Evolutionary conservation across 35 echinoderm and acorn worm species (phyloP), one percentile per base, ranked within the genome.

Genomic region (Heliocidaris erythrogramma): DNA sequence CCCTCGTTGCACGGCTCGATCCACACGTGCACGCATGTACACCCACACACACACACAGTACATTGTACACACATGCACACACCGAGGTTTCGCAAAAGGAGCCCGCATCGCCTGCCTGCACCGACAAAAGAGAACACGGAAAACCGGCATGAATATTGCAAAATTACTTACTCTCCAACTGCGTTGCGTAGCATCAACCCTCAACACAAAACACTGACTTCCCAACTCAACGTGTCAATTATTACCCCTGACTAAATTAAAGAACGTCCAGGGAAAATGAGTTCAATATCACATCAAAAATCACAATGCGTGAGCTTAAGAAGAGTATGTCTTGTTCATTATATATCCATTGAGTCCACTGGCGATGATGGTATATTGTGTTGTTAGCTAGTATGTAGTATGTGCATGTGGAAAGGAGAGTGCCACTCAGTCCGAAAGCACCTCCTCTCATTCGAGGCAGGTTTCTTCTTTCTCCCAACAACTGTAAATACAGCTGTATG

Each of bases 61-160:
- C 60, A 69, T 69, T 18, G 27, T n/a, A 60, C 65, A 78, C 65
- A 78, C 65, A 18, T 21, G 0, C 17, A 78, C 65, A 78, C 27
- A 78, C 18, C 21, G 17, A 78, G 65, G 21, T 78, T 8, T 78
- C 21, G 18, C 6, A 78, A 78, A 56, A 56, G 52, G 52, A n/a
- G 18, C 65, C 27, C 27, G 18, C 65, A 78, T 78, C 65, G 21
- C 65, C 27, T 78, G 65, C 65, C 65, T 21, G 18, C 65, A 18
- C 7, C 65, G 18, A 78, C 7, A 7, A 78, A 78, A n/a, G 65
- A 78, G 65, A 78, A 78, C 7, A 27, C 21, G 7, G 27, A 78
- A 78, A 78, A 78, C 65, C 65, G 65, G 65, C 65, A 78, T 78
- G 65, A 78, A 78, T 56, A 56, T 56, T 78, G 65, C 65, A 78